phyloP scores from a whole-genome alignment of 2,888 invertebrate species.

The Perdita meconis region DNA sequence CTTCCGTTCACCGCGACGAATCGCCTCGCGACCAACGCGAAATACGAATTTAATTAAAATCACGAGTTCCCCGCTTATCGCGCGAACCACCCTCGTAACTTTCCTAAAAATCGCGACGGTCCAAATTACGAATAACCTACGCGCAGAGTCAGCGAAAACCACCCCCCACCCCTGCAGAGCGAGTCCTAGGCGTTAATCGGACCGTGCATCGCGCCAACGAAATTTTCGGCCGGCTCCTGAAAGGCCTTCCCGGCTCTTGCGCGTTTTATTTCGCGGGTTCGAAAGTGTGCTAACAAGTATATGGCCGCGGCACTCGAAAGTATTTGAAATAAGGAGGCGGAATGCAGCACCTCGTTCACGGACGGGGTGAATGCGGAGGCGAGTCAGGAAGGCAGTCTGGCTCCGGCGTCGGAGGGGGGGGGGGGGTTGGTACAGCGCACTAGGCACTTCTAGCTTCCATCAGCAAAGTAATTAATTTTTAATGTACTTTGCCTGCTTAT shows the following conservation, averaged over 20 bases:
- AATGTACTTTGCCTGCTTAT: constrained; percentile 84
- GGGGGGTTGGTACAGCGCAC: constrained; percentile 70
- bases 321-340: constrained; percentile 69
- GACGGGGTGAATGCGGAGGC: constrained; percentile 58
- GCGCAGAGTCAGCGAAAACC: neutral
- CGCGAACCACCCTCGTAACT: too few relatives aligned
- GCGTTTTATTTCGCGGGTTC: constrained; percentile 32
- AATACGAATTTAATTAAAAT: too few relatives aligned
- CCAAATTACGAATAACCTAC: too few relatives aligned
- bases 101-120: too few relatives aligned
- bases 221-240: constrained; percentile 16
- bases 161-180: neutral
- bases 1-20: too few relatives aligned
- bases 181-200: constrained; percentile 2
- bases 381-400: constrained; percentile 21
- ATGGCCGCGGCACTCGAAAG: constrained; percentile 56
- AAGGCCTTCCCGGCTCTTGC: neutral
- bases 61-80: too few relatives aligned
- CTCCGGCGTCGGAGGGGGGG: constrained; percentile 26
- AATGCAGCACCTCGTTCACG: constrained; percentile 62
- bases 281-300: constrained; percentile 45
- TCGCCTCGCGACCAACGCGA: too few relatives aligned
- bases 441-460: constrained; percentile 84
- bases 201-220: constrained; percentile 21
- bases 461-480: constrained; percentile 84